These are phyloP conservation scores for Brachymystax lenok DNA, from an alignment of 2,797 vertebrate species.

Conservation along the genomic window DNA sequence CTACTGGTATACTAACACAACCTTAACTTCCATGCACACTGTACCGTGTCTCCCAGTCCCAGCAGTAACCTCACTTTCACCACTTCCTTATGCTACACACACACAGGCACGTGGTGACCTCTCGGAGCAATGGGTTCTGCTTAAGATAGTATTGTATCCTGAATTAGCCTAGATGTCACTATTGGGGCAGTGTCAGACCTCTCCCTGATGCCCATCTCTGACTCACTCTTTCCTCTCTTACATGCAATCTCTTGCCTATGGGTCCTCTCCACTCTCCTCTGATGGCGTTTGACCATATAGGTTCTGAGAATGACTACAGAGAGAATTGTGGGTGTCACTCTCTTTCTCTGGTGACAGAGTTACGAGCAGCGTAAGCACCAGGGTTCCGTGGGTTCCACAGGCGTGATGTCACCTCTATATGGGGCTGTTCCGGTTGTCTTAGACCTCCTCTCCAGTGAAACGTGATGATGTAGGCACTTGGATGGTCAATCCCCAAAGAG, in stretches of 20 bases:
- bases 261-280: background rate
- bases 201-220: background rate
- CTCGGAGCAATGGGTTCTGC: conserved; percentile 1
- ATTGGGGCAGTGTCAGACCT: background rate
- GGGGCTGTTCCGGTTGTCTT: background rate
- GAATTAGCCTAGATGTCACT: background rate
- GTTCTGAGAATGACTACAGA: background rate
- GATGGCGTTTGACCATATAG: too few species aligned
- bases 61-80: conserved; percentile 38
- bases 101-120: conserved; percentile 13
- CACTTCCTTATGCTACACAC: conserved; percentile 29
- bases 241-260: background rate
- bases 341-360: background rate
- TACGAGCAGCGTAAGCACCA: background rate
- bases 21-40: background rate
- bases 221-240: background rate
- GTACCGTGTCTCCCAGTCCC: background rate
- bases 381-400: conserved; percentile 9
- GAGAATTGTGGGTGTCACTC: background rate
- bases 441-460: background rate
- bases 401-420: conserved; percentile 50
- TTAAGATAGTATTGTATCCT: conserved; percentile 32
- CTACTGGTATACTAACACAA: background rate
- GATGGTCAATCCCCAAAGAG: background rate
- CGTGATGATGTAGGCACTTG: background rate